Evolutionary conservation across 2,113 vertebrate species (phyloP), one percentile per base, ranked within the genome.

Genomic region (Microtus oregoni): DNA sequence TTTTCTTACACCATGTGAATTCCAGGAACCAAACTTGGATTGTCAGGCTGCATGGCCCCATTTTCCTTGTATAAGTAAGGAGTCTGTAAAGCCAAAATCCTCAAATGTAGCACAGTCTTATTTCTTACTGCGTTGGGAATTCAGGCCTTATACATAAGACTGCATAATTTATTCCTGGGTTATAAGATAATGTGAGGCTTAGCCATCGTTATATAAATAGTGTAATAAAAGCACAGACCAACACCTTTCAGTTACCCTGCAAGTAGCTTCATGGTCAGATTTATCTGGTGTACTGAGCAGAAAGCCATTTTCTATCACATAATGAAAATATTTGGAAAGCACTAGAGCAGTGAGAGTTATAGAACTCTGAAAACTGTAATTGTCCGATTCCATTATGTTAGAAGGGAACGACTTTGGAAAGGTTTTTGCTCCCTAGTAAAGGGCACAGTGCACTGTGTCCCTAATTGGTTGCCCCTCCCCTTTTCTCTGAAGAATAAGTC

Each of bases 221-320:
- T 98, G 98, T 96, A 98, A 98, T 98, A 98, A 99, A 99, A 98
- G 98, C 98, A 98, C 97, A 98, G 98, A 98, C 97, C 98, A 96
- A 94, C 92, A 63, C 97, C 96, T 96, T 97, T 75, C 50, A 67
- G 38, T 97, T 95, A 94, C 92, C 95, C 96, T 93, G 86, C 96
- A 98, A 98, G 97, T 98, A 98, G 98, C 98, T 97, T 98, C 97
- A 98, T 98, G 98, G 98, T 98, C 98, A 98, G 97, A 97, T 98
- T 98, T 98, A 65, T 97, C 98, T 97, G 98, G 98, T 98, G 94
- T 98, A 97, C 96, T 98, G 98, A 98, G 98, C 98, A 98, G 98
- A 98, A 98, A 98, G 98, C 79, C 98, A 98, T 98, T 99, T 98
- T 96, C 96, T 97, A 98, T 98, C 97, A 98, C 91, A 97, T 98